Conservation (phyloP, 2,113 vertebrate species). For the Proterorhinus semilunaris region DNA sequence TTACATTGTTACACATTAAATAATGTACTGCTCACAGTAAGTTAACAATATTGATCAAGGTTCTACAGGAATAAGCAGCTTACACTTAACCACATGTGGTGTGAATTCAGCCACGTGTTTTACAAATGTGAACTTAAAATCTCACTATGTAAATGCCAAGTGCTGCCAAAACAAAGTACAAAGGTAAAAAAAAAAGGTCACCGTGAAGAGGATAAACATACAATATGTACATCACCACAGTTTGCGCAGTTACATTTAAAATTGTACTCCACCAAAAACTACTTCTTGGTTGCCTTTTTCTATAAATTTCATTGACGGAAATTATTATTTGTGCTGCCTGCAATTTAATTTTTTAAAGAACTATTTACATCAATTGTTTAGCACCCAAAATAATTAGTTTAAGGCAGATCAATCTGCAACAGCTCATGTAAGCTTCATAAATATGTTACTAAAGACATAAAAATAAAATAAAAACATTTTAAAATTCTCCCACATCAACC, state of each 20-base stretch:
- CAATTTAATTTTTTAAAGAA: neutral
- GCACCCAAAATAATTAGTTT: neutral
- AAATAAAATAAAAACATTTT: slow-evolving; percentile 33
- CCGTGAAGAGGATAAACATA: slow-evolving; percentile 20
- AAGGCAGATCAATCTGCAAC: neutral
- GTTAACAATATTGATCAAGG: slow-evolving; percentile 16
- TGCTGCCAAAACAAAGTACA: slow-evolving; percentile 16
- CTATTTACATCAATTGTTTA: neutral
- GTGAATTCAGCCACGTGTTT: neutral
- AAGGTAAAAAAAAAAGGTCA: slow-evolving; percentile 9
- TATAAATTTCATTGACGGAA: neutral
- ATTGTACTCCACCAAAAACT: slow-evolving; percentile 7
- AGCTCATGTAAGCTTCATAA: slow-evolving; percentile 18
- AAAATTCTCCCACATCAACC: slow-evolving; percentile 93
- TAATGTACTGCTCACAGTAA: slow-evolving; percentile 40
- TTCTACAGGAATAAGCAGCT: slow-evolving; percentile 30
- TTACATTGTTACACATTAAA: slow-evolving; percentile 7
- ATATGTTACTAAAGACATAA: slow-evolving; percentile 9
- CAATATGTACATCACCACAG: slow-evolving; percentile 53
- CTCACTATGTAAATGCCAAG: slow-evolving; percentile 5
- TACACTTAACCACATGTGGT: slow-evolving; percentile 21
- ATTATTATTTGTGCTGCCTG: neutral
- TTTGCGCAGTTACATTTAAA: slow-evolving; percentile 29
- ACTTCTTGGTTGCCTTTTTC: slow-evolving; percentile 1
- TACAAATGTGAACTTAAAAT: slow-evolving; percentile 12